phyloP scores from a whole-genome alignment of 2,888 invertebrate genomes.

The Ophion ventricosus region DNA sequence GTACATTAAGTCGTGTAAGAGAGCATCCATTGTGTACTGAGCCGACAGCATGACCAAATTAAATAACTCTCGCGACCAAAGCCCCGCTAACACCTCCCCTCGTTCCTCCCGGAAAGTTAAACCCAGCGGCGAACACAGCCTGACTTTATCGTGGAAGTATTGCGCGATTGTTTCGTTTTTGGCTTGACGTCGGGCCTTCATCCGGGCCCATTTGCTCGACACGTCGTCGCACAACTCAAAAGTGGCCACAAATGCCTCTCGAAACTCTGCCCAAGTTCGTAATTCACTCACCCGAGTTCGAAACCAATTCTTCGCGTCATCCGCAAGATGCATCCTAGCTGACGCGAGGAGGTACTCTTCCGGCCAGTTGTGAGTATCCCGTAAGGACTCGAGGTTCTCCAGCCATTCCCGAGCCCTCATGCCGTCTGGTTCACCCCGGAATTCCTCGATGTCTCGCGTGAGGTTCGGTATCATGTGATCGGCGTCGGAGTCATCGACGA shows the following conservation, averaged over 20 bases:
- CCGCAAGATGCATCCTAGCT: neutral
- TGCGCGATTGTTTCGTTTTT: neutral
- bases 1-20: neutral
- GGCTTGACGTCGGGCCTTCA: neutral
- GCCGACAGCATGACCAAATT: neutral
- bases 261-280: neutral
- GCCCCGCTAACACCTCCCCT: neutral
- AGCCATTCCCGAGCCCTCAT: neutral
- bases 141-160: neutral
- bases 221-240: neutral
- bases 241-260: neutral
- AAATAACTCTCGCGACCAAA: neutral
- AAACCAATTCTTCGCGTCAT: neutral
- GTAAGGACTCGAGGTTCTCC: neutral
- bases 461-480: neutral
- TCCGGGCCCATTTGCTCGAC: neutral
- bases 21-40: neutral
- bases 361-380: neutral
- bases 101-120: neutral
- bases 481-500: neutral
- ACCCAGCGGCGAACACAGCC: neutral
- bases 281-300: neutral
- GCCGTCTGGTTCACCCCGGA: neutral
- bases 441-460: neutral
- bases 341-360: neutral